Base-by-base conservation (phyloP, 2,797 vertebrate species). In the Rousettus madagascariensis region DNA sequence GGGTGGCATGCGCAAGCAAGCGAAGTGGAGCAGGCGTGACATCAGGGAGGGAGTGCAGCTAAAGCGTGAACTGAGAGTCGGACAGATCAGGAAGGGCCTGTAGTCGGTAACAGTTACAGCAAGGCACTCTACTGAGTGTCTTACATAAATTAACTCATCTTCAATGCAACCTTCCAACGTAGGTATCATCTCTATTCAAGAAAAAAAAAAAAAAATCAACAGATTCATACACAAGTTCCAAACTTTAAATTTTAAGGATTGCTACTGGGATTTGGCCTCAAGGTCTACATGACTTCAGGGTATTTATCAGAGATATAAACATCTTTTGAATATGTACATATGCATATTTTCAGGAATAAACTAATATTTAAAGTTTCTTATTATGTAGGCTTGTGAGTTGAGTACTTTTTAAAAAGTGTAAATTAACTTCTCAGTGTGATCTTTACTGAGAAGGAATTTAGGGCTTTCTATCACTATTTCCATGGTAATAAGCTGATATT, bases 11-110 rank as follows among this genome's bases (percentile, higher is more conserved):
- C 49, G 8, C n/a, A 72, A 10, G 55, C 6, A 12, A 89, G 19
- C 43, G 6, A 55, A 92, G 33, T 33, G 33, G 1, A 26, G 38
- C 7, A 53, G 15, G 2, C 2, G 43, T 22, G 3, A 88, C 19
- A 49, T 49, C 46, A 49, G 49, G 49, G 5, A 8, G 1, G 5
- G 4, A 19, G 33, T 6, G 8, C 36, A 33, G 15, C 15, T 15
- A 5, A 28, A 13, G 2, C 22, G 17, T 41, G 5, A 2, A 9
- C 0, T 26, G 2, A 43, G 41, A 30, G 16, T 9, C 1, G 4
- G 11, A 8, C 53, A 22, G 13, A 66, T 38, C 6, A 41, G 6
- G 4, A 1, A 46, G 43, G 82, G 26, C 6, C 5, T 30, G 8
- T 10, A 10, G 22, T 22, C 59, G 20, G 13, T 30, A 43, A 20